A percentile compares a stretch with the other conserved stretches of the same genome.
These are phyloP conservation scores for Phrynocephalus guinanensis DNA, from an alignment of 2,797 vertebrate genomes.

Conservation along the genomic window DNA sequence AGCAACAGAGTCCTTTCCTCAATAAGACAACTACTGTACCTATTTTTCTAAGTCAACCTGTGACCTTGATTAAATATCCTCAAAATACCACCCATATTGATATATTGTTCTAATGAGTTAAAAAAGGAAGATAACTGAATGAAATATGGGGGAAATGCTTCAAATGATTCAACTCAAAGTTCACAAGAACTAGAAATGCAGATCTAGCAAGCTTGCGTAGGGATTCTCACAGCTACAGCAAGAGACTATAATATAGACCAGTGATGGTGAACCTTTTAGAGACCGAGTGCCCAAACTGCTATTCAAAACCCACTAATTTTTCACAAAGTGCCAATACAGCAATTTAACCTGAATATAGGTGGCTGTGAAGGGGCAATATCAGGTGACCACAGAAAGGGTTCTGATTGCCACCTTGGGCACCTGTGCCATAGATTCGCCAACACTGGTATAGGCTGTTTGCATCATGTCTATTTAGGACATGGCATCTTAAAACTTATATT, in stretches of 20 bases:
- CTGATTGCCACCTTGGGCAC: too few species aligned
- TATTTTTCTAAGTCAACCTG: neutral
- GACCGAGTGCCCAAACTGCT: too few species aligned
- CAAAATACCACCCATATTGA: slow-evolving; percentile 9
- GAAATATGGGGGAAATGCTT: neutral
- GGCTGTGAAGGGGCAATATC: too few species aligned
- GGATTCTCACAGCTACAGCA: neutral
- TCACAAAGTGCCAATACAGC: too few species aligned
- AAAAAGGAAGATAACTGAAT: neutral
- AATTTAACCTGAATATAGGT: too few species aligned
- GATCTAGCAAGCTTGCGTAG: neutral
- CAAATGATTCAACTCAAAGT: neutral
- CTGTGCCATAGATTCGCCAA: too few species aligned
- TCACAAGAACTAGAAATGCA: neutral
- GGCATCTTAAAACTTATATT: neutral
- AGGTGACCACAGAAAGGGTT: too few species aligned
- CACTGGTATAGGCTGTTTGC: neutral
- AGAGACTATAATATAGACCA: neutral
- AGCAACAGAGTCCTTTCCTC: slow-evolving; percentile 16
- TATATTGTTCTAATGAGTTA: slow-evolving; percentile 3
- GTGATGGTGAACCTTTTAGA: too few species aligned
- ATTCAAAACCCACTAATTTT: too few species aligned
- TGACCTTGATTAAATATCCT: slow-evolving; percentile 12
- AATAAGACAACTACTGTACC: neutral
- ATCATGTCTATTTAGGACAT: neutral